Base-by-base conservation (phyloP, 2,888 invertebrate species). In the Psococerastis gibbosa region DNA sequence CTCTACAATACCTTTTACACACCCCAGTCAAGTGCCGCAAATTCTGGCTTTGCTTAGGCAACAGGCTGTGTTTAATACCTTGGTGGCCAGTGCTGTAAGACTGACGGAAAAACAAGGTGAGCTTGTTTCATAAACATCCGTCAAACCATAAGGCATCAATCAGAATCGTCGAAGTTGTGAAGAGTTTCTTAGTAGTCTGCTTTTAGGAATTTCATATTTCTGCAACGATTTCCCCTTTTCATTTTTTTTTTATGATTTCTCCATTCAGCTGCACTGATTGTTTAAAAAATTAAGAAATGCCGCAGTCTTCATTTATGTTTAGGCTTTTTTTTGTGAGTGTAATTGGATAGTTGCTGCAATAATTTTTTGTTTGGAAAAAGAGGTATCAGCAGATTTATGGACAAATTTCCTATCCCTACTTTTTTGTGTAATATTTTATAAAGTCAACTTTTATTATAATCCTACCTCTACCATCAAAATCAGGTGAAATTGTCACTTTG, bases 21-120 rank as follows among this genome's bases (percentile, higher is more conserved):
- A 92, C 64, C 92, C 94, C 2, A 78, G 82, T 5, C 88, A 91
- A 60, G 88, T 92, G 46, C 80, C 91, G 41, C 78, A 80, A 57
- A 82, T 95, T 52, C 69, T 95, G 31, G 75, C 75, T 32, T 73
- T 77, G 49, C 68, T 95, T 13, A 70, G 92, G 3, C 88, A 89
- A 54, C 94, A 95, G 63, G 80, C 88, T 31, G 68, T 92, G 13
- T 92, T 94, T 65, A 94, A 92, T 61, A 75, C 84, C 15, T 71
- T 94, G 33, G 68, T 95, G 35, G 70, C 79, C 20, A 89, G 89
- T 61, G 92, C 92, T 60, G 81, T 95, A 41, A 69, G 94, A 22
- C 73, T 80, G 2, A 77, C 79, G 57, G 73, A 77, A 38, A 80
- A 78, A 53, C 78, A 81, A 64, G 78, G 85, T 83, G 55, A 55